These are phyloP conservation scores for Amazona guildingii DNA, from an alignment of 2,113 vertebrate species.

Conservation along the genomic window DNA sequence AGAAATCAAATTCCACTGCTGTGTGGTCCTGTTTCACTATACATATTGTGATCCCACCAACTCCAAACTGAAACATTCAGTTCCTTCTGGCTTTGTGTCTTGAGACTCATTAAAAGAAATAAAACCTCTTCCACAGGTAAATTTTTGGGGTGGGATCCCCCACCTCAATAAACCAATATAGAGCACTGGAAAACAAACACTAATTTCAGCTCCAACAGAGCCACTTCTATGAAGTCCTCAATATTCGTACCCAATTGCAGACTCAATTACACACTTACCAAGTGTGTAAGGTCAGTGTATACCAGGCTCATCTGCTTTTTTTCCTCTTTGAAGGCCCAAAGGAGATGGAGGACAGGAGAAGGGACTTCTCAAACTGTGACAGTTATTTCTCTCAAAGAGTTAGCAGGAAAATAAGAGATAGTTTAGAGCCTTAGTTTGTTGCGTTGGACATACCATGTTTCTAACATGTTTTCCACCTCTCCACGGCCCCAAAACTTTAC, in stretches of 20 bases:
- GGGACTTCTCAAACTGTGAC: background rate
- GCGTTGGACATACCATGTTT: background rate
- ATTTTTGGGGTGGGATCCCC: background rate
- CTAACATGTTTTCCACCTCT: background rate
- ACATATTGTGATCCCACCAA: background rate
- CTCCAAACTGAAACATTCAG: background rate
- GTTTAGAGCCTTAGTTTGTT: background rate
- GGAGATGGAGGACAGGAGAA: background rate
- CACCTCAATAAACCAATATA: background rate
- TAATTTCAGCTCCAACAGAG: background rate
- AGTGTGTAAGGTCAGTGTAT: background rate
- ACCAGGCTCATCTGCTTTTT: background rate
- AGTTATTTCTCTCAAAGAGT: background rate
- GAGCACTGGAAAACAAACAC: background rate
- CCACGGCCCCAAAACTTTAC: background rate
- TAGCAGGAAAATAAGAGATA: background rate
- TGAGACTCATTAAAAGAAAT: background rate
- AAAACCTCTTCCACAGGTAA: background rate
- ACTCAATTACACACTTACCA: background rate
- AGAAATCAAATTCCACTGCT: background rate
- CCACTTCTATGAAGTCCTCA: background rate
- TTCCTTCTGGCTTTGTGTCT: background rate
- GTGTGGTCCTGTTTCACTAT: background rate
- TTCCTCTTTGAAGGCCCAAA: background rate
- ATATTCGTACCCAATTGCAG: background rate